Evolutionary conservation across 2,888 invertebrate species (phyloP), one percentile per base, ranked within the genome.

Genomic region (Ctena decussata): DNA sequence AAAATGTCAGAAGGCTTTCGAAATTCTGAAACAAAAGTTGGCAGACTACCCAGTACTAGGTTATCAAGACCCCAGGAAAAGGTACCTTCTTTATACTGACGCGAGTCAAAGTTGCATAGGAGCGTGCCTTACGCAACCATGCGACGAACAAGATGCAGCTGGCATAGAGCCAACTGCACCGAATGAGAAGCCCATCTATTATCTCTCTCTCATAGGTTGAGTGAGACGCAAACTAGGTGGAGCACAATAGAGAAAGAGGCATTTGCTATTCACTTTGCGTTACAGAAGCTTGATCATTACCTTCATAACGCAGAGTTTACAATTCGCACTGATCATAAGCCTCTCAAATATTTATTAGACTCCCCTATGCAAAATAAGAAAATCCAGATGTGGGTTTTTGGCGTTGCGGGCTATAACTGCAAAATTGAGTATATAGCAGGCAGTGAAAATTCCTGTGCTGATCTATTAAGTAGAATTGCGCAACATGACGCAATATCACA

Each of bases 241-340:
- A 32, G 30, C 2, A 75, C 76, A 24, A 69, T n/a, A 53, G 77
- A 84, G 30, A 69, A 71, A 11, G 27, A 79, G n/a, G 35, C 71
- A 0, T 84, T 77, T 57, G 41, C 71, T 1, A 77, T 79, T 1
- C 70, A 74, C 44, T 69, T 65, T 21, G n/a, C 57, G 11, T 49
- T 84, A 1, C 78, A 75, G 1, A 84, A 76, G 71, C 30, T 83
- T 21, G 74, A 83, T 21, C 35, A 77, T 0, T 53, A 53, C 21
- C 53, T 53, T 11, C 53, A 53, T 21, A n/a, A 53, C 21, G 53
- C 53, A n/a, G 12, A 53, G 21, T 53, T 53, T 53, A n/a, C 21
- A 5, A 53, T 53, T 18, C 8, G 21, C 5, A 53, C 53, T 15
- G 53, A 53, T n/a, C 53, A 53, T n/a, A 53, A 8, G n/a, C 53